phyloP scores from a whole-genome alignment of 2,888 invertebrate genomes.

The Eristalinus sepulchralis region DNA sequence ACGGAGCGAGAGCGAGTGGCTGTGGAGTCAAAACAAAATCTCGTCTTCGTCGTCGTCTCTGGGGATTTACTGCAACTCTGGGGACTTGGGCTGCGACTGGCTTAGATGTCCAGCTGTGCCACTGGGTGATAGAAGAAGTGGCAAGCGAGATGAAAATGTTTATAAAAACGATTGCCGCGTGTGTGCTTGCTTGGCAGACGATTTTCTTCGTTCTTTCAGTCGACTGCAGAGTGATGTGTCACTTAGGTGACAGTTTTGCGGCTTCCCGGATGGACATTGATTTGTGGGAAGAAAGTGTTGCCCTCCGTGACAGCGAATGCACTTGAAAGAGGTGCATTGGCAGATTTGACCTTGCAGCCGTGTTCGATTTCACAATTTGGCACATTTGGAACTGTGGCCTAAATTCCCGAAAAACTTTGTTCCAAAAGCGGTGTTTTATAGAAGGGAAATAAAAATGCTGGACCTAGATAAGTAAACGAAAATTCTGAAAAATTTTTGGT shows the following conservation, averaged over 20 bases:
- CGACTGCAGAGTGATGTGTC: not conserved
- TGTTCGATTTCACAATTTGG: no score
- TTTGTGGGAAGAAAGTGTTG: not conserved
- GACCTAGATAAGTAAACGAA: no score
- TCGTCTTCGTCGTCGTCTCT: constrained; percentile 15
- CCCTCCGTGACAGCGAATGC: not conserved
- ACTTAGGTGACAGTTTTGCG: not conserved
- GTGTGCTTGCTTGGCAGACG: not conserved
- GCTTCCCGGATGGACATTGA: not conserved
- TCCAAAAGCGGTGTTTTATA: no score
- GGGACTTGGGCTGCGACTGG: constrained; percentile 37
- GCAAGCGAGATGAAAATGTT: constrained; percentile 15
- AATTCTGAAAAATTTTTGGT: no score
- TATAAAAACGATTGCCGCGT: constrained; percentile 42
- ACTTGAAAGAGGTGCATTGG: not conserved
- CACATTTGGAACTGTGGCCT: no score
- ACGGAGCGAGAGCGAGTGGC: constrained; percentile 30
- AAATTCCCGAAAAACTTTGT: no score
- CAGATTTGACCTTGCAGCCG: no score
- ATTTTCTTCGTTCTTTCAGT: not conserved
- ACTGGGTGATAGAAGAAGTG: constrained; percentile 24
- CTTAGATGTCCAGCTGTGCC: constrained; percentile 45
- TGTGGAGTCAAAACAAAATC: constrained; percentile 24
- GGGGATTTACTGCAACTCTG: constrained; percentile 42
- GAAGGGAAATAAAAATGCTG: no score